Base-by-base conservation (phyloP, 2,888 invertebrate species). In the Eremobia ochroleuca region DNA sequence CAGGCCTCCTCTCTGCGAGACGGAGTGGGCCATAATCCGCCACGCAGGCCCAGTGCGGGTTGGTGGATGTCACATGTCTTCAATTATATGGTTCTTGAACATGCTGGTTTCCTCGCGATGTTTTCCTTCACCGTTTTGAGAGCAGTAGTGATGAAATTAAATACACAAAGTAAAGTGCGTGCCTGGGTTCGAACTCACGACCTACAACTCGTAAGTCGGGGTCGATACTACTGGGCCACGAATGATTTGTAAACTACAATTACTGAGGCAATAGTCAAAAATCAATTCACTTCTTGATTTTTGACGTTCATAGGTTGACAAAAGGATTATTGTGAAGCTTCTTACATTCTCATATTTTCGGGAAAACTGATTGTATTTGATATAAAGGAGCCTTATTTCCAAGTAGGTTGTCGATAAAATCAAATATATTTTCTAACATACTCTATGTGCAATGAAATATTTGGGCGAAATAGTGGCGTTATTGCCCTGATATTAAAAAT, bases 401-500 rank as follows among this genome's bases (percentile, higher is more conserved):
- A 74, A 80, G 37, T 59, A 73, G 37, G 34, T 65, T 34, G 13
- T 31, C 46, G 49, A 73, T 73, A 49, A 66, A 72, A 46, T 2
- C 34, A 25, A 81, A 79, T 67, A 67, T 75, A 46, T 62, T 61
- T 49, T 58, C 11, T 66, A 65, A 49, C 34, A 34, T 59, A 73
- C 21, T 59, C 40, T 31, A 18, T 55, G 31, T 81, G 43, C 55
- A 81, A 62, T 81, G 61, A 67, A 81, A 81, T 75, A 40, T 75
- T 67, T 62, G 13, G 21, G n/a, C 21, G 6, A 55, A 81, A 79
- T 74, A 74, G 66, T 66, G 31, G 37, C 18, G 21, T n/a, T 77
- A 77, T 83, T 81, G 43, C 9, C 34, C 9, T 58, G 34, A 71
- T 77, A 81, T 82, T 76, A 59, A 76, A 77, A 65, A 76, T n/a